phyloP scores from a whole-genome alignment of 2,888 invertebrate genomes.

The Eulithis testata region DNA sequence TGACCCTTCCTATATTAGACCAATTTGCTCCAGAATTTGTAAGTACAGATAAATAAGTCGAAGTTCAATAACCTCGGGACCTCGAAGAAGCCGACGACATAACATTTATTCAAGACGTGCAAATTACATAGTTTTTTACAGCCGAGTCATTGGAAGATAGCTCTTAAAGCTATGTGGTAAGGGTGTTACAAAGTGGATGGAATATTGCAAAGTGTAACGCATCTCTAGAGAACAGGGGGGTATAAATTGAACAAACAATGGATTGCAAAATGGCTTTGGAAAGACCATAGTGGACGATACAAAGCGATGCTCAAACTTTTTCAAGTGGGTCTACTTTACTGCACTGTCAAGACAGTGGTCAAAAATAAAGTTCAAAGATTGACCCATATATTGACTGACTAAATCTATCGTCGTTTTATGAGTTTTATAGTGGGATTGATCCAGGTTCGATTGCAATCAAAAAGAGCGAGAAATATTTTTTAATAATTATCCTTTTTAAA shows the following conservation, averaged over 20 bases:
- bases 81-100: conserved; percentile 50
- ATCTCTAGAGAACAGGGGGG: conserved; percentile 63
- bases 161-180: conserved; percentile 43
- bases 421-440: no score
- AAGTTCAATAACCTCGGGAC: conserved; percentile 54
- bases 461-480: no score
- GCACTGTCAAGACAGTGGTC: not conserved
- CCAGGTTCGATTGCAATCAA: no score
- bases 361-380: no score
- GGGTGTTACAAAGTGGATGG: conserved; percentile 31
- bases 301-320: conserved; percentile 58
- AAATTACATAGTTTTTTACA: conserved; percentile 46
- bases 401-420: no score
- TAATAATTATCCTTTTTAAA: no score
- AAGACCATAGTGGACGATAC: conserved; percentile 54
- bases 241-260: conserved; percentile 81
- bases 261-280: conserved; percentile 73
- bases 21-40: not conserved
- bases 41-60: conserved; percentile 37
- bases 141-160: conserved; percentile 31
- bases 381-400: no score
- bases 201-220: conserved; percentile 49
- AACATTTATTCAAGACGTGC: conserved; percentile 56
- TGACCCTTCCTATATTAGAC: not conserved
- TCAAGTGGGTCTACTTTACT: not conserved